These are phyloP conservation scores for Cyclophora albipunctata DNA, from an alignment of 2,888 invertebrate species.

Conservation along the genomic window DNA sequence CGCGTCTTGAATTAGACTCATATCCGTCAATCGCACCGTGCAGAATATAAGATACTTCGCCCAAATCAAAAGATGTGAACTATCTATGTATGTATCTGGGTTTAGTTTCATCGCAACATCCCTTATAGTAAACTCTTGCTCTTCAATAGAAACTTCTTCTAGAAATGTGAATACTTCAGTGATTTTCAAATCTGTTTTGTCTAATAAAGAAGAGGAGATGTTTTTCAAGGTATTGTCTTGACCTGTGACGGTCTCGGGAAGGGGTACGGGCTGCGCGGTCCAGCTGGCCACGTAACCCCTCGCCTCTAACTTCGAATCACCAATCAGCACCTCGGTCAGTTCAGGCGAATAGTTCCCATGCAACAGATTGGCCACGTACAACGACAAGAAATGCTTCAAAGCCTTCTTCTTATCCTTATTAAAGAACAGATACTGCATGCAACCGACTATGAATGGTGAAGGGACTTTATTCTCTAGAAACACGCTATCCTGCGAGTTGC, in stretches of 20 bases:
- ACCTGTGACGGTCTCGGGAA: conserved; percentile 43
- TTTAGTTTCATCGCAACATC: conserved; percentile 38
- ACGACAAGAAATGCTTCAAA: conserved; percentile 54
- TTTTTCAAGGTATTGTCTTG: conserved; percentile 43
- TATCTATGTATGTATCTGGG: conserved; percentile 31
- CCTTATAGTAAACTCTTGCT: conserved; percentile 31
- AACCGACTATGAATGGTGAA: conserved; percentile 60
- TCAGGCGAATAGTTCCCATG: conserved; percentile 76
- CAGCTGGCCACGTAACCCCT: conserved; percentile 71
- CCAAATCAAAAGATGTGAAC: conserved; percentile 56
- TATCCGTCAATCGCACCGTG: conserved; percentile 44
- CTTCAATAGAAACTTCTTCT: conserved; percentile 33
- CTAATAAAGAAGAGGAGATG: conserved; percentile 59
- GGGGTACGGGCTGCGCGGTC: conserved; percentile 43
- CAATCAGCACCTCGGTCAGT: conserved; percentile 63
- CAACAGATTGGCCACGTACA: conserved; percentile 71
- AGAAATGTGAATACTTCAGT: conserved; percentile 45
- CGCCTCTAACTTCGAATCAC: conserved; percentile 61
- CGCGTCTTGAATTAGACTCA: conserved; percentile 36
- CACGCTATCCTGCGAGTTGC: conserved; percentile 40
- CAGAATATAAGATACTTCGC: conserved; percentile 60
- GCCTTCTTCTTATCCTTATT: conserved; percentile 50
- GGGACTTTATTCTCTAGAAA: conserved; percentile 59
- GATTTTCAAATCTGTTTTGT: conserved; percentile 37
- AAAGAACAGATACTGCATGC: conserved; percentile 48